Conservation (phyloP, 2,797 vertebrate genomes). For the Acomys russatus region DNA sequence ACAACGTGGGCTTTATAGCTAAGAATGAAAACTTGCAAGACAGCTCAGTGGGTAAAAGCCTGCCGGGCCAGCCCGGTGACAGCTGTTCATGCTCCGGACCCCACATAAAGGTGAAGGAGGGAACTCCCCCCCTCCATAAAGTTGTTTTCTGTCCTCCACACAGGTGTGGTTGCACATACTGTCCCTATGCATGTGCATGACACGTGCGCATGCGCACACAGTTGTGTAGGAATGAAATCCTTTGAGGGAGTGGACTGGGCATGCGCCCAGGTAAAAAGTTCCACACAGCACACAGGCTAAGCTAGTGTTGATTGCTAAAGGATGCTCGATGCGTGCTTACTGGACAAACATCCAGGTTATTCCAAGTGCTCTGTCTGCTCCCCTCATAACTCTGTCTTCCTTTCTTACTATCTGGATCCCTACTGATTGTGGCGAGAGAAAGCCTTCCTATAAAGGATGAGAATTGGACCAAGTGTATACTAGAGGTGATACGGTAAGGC, state of each 20-base stretch:
- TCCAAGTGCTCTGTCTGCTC: neutral
- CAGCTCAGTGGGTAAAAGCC: neutral
- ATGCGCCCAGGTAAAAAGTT: neutral
- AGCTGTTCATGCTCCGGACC: no score
- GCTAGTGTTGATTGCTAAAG: no score
- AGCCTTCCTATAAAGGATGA: neutral
- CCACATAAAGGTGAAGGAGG: neutral
- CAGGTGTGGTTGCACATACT: neutral
- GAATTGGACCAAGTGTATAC: rapidly evolving
- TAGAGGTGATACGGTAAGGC: rapidly evolving
- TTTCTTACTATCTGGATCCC: neutral
- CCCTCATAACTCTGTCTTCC: neutral
- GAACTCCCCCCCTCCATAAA: neutral
- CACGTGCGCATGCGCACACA: neutral
- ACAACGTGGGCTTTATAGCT: neutral
- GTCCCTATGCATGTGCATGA: neutral
- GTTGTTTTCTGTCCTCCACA: neutral
- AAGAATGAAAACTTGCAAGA: neutral
- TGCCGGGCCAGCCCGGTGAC: neutral
- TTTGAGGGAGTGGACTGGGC: neutral
- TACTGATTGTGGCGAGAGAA: neutral
- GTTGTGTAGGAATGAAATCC: neutral
- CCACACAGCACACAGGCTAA: neutral
- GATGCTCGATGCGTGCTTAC: rapidly evolving
- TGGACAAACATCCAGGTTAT: neutral